phyloP scores from a whole-genome alignment of 64 coral and sea anemone species.

The Pachyseris speciosa region DNA sequence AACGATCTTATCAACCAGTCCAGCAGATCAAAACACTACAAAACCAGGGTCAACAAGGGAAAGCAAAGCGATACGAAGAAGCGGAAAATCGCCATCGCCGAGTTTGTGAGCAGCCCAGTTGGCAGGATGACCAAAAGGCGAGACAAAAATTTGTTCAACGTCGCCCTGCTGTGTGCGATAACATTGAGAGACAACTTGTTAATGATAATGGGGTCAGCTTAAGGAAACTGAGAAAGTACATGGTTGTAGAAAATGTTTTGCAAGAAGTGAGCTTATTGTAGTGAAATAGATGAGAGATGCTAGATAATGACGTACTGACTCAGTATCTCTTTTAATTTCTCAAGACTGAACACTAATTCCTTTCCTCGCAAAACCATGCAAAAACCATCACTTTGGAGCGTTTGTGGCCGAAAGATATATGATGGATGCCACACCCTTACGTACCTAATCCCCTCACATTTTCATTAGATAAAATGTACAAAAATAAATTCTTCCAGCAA shows the following conservation, averaged over 20 bases:
- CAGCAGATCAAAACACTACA: background rate
- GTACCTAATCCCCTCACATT: no score
- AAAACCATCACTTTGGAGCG: no score
- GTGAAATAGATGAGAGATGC: no score
- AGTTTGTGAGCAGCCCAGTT: background rate
- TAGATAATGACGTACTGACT: no score
- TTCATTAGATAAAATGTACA: no score
- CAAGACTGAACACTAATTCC: no score
- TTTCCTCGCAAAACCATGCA: no score
- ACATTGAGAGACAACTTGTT: constrained; percentile 56
- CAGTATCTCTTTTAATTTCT: no score
- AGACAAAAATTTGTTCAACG: constrained; percentile 26
- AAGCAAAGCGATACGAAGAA: no score
- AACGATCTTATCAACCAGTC: background rate
- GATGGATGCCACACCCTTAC: no score
- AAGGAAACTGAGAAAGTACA: constrained; percentile 43
- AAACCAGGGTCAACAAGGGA: background rate
- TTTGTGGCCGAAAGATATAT: no score
- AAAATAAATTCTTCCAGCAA: no score
- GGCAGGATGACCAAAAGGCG: background rate
- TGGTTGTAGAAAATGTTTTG: constrained; percentile 39
- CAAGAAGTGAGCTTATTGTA: constrained; percentile 48
- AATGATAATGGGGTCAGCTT: constrained; percentile 51
- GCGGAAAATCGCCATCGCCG: background rate
- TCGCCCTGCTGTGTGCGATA: constrained; percentile 54